Base-by-base conservation (phyloP, 2,797 vertebrate species). In the Catostomus latipinnis region DNA sequence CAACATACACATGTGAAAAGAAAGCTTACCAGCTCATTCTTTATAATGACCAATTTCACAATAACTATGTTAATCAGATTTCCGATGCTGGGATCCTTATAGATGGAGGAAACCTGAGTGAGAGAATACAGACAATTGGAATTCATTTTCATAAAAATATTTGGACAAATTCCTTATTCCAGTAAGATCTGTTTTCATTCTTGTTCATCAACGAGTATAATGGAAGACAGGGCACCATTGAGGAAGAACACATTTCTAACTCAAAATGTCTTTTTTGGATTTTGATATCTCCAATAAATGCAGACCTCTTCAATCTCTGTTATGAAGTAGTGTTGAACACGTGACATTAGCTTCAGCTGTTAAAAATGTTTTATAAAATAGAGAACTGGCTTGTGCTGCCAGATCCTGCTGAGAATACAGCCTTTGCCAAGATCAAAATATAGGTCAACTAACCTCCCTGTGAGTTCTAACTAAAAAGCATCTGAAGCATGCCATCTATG, bases 11-110 rank as follows among this genome's bases (percentile, higher is more conserved):
- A 34, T 3, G 34, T 34, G 34, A 34, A 16, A 45, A 9, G 1
- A 65, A 58, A 5, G 8, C 88, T 95, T 95, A 99, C 98, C 96
- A 93, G 94, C 88, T 99, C 96, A 57, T 96, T 96, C 93, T 96
- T 98, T 92, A 99, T 94, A 86, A 99, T 95, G 57, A 98, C 95
- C 92, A 99, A 91, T 90, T 99, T 99, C 86, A 99, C 98, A 90
- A 99, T 96, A 89, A 98, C 96, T 83, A 99, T 97, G 92, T 98
- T 97, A 87, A 99, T 99, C 89, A 98, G 93, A 92, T 99, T 99
- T 91, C 98, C 98, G 91, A 99, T 98, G 92, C 97, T 99, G 91
- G 97, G 97, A 84, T 99, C 97, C 92, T 97, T 99, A 94, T 99
- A 99, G 92, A 99, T 99, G 82, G 98, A 98, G 81, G 98, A 96